Conservation (phyloP, 2,888 invertebrate genomes). For the Hylaea fasciaria region DNA sequence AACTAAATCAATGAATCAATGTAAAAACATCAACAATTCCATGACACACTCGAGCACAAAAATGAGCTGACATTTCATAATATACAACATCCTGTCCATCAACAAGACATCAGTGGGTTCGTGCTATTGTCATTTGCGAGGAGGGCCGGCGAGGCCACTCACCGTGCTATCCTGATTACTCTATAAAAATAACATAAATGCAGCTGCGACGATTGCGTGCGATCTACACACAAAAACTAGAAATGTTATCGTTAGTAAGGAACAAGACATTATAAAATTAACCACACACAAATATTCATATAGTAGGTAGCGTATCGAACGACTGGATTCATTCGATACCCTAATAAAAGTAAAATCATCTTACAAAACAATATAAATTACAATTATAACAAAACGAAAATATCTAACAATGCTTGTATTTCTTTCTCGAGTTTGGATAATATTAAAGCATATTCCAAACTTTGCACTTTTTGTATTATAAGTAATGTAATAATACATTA, state of each 20-base stretch:
- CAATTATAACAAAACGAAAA: slow-evolving; percentile 37
- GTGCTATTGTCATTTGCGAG: slow-evolving; percentile 55
- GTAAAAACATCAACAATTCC: too few species aligned
- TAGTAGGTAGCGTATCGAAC: slow-evolving; percentile 18
- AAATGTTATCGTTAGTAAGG: slow-evolving; percentile 40
- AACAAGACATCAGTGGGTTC: slow-evolving; percentile 24
- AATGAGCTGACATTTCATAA: too few species aligned
- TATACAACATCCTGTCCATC: too few species aligned
- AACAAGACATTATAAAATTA: slow-evolving; percentile 39
- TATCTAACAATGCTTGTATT: slow-evolving; percentile 30
- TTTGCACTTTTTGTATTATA: slow-evolving; percentile 31
- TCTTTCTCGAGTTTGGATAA: slow-evolving; percentile 20
- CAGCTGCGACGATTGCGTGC: slow-evolving; percentile 41
- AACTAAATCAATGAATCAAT: too few species aligned
- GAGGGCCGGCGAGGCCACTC: slow-evolving; percentile 19
- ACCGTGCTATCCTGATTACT: slow-evolving; percentile 40
- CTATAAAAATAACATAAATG: slow-evolving; percentile 47
- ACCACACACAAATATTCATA: slow-evolving; percentile 37
- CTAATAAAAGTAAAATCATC: slow-evolving; percentile 45
- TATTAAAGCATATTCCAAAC: slow-evolving; percentile 25
- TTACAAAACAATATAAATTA: slow-evolving; percentile 51
- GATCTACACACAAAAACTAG: slow-evolving; percentile 33
- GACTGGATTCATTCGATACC: slow-evolving; percentile 32
- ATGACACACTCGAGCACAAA: too few species aligned
- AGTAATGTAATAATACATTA: slow-evolving; percentile 27